These are phyloP conservation scores for Channa argus DNA, from an alignment of 2,113 vertebrate species.

Conservation along the genomic window DNA sequence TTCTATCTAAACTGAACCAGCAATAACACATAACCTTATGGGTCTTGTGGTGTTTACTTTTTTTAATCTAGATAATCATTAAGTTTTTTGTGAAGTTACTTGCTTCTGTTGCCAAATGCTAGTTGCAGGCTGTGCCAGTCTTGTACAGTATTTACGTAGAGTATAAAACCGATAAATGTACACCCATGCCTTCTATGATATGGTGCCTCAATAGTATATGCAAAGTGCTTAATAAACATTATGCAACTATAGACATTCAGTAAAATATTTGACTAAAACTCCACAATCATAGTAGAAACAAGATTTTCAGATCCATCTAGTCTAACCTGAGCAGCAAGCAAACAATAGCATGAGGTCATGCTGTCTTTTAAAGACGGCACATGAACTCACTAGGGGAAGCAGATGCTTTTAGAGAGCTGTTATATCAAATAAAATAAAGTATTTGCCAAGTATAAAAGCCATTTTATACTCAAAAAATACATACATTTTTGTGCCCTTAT, in stretches of 20 bases:
- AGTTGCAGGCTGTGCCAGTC: constrained; percentile 55
- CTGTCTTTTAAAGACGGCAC: constrained; percentile 11
- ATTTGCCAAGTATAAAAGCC: constrained; percentile 56
- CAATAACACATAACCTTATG: constrained; percentile 60
- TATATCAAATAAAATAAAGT: constrained; percentile 33
- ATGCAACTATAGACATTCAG: constrained; percentile 62
- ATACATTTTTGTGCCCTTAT: constrained; percentile 34
- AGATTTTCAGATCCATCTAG: constrained; percentile 23
- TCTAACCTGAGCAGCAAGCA: constrained; percentile 12
- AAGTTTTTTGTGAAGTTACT: constrained; percentile 27
- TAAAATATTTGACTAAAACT: constrained; percentile 26
- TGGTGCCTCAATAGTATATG: constrained; percentile 78
- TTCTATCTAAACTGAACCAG: constrained; percentile 66
- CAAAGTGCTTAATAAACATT: constrained; percentile 67
- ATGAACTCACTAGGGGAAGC: constrained; percentile 38
- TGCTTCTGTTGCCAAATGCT: constrained; percentile 63
- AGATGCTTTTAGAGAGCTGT: constrained; percentile 37
- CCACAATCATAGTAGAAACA: constrained; percentile 10
- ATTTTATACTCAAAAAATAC: constrained; percentile 38
- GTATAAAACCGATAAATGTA: constrained; percentile 45
- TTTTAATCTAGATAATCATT: constrained; percentile 31
- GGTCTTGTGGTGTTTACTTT: constrained; percentile 64
- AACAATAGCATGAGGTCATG: background rate
- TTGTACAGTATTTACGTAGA: constrained; percentile 43
- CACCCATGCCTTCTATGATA: constrained; percentile 69